phyloP scores from a whole-genome alignment of 1,140 invertebrate species.

The Pseudomyrmex dendroicus region DNA sequence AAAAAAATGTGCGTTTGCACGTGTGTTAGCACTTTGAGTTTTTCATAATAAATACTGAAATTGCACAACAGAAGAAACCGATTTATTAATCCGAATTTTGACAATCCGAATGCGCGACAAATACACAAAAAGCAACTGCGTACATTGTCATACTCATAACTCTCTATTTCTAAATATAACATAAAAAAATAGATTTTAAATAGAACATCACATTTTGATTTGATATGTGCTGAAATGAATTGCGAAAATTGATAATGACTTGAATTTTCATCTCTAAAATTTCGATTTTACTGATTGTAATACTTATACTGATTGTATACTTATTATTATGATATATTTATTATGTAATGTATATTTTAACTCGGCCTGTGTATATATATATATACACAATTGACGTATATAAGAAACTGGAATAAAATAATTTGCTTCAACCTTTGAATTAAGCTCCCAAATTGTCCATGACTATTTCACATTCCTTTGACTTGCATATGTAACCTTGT shows the following conservation, averaged over 20 bases:
- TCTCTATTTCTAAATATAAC: conserved; percentile 15
- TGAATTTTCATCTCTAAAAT: background rate
- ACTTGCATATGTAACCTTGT: background rate
- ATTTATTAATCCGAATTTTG: conserved; percentile 19
- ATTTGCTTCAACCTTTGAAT: too few relatives aligned
- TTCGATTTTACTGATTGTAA: conserved; percentile 2
- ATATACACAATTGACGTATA: too few relatives aligned
- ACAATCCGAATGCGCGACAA: background rate
- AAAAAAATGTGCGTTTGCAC: background rate
- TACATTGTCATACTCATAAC: background rate
- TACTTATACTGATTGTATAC: conserved; percentile 11
- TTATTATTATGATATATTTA: background rate
- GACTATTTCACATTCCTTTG: too few relatives aligned
- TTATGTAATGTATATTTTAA: background rate
- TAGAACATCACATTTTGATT: conserved; percentile 2
- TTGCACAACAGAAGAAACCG: conserved; percentile 1
- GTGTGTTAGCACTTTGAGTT: conserved; percentile 37
- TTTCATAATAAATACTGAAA: conserved; percentile 35
- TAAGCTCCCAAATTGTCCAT: too few relatives aligned
- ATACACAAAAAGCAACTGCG: background rate
- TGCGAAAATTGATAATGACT: background rate
- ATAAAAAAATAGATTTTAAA: conserved; percentile 22
- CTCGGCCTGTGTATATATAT: too few relatives aligned
- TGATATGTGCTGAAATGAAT: conserved; percentile 11
- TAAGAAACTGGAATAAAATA: too few relatives aligned